Evolutionary conservation across 2,113 vertebrate genomes (phyloP), one percentile per base, ranked within the genome.

Genomic region (Anolis carolinensis): DNA sequence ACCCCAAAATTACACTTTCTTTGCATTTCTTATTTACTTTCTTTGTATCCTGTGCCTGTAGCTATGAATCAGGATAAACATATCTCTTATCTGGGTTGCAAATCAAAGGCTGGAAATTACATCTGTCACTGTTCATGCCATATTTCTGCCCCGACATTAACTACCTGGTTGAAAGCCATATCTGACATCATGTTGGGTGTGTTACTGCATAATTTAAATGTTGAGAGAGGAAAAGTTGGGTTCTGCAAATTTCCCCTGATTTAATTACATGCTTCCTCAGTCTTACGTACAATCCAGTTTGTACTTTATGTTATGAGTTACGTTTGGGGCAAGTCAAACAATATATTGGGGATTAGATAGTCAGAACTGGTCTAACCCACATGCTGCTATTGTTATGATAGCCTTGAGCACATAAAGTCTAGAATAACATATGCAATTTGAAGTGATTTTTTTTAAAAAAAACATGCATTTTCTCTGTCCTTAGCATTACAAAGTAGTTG

Each of bases 21-120:
- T 81, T 87, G 85, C 25, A 59, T 86, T 83, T 39, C 83, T 55
- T 84, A 89, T 74, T 0, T 25, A 3, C 23, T 88, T 11, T 34
- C 88, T 89, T 92, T 79, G 85, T 86, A 86, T 83, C 52, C 88
- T 76, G 55, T 90, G 92, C 48, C 32, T 92, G 36, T 63, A 88
- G 71, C 84, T 92, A 87, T 86, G 18, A 83, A 89, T 91, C 81
- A 92, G 81, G 90, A 44, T 50, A 86, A 80, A 48, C 34, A 81
- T 65, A 48, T 74, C 5, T 21, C 78, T 74, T 86, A 32, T 44
- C 48, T 68, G 68, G 86, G 10, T 50, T 88, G 82, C 91, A 39
- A 91, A 77, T 16, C 52, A 80, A 88, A 39, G 89, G 72, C 5
- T 91, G 84, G 90, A 94, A 93, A 91, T 85, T 44, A 88, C 23